phyloP scores from a whole-genome alignment of 1,140 invertebrate genomes.

The Cherax quadricarinatus region DNA sequence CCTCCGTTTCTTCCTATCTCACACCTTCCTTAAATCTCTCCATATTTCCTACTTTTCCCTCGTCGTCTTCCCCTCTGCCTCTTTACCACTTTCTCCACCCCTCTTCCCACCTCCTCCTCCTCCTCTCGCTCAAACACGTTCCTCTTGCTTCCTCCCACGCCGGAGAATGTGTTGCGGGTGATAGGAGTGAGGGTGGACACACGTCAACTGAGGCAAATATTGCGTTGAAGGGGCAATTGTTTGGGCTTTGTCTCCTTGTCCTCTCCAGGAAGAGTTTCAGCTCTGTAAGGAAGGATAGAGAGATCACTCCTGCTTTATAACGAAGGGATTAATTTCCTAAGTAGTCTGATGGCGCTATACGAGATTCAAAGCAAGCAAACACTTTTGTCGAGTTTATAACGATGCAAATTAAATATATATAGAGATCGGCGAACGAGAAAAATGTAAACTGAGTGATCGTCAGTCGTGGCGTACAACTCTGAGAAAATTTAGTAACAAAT shows the following conservation, averaged over 20 bases:
- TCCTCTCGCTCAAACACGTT: neutral
- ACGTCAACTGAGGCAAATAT: neutral
- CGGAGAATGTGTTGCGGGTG: neutral
- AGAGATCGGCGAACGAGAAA: neutral
- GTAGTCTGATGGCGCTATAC: no score
- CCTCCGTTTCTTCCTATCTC: neutral
- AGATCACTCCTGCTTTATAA: no score
- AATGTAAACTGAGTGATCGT: neutral
- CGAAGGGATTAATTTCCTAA: no score
- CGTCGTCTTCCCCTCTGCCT: neutral
- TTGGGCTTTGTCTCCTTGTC: neutral
- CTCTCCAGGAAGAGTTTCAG: no score
- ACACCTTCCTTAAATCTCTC: neutral
- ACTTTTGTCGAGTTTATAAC: no score
- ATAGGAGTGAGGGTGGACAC: neutral
- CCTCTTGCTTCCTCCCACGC: neutral
- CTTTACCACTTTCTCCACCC: neutral
- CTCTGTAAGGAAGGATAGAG: no score
- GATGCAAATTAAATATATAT: no score
- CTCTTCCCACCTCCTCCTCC: neutral
- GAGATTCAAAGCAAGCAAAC: no score
- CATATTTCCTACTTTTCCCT: neutral
- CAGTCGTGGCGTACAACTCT: neutral
- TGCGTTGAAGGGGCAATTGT: neutral
- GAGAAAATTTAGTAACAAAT: neutral